These are phyloP conservation scores for Leptopilina clavipes DNA, from an alignment of 1,140 invertebrate genomes.

Conservation along the genomic window DNA sequence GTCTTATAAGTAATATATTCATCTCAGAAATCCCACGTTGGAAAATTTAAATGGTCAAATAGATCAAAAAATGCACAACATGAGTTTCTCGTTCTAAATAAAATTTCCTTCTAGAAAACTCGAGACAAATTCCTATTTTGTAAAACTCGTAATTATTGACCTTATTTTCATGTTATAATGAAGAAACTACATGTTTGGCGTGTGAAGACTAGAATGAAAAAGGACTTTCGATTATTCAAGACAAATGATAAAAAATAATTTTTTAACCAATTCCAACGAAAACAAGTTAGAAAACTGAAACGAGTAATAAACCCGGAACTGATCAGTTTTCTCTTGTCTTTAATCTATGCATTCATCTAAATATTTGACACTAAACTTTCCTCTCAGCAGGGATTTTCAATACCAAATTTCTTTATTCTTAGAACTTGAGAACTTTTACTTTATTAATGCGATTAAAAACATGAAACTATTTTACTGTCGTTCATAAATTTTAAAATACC, in stretches of 20 bases:
- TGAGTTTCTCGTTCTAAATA: background rate
- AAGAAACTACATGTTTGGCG: background rate
- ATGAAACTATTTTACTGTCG: no score
- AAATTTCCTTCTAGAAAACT: background rate
- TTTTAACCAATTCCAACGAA: background rate
- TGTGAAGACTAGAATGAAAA: background rate
- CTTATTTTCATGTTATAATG: background rate
- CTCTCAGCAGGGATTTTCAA: conserved; percentile 23
- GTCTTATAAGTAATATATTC: conserved; percentile 26
- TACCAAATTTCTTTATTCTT: background rate
- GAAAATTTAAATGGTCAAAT: conserved; percentile 28
- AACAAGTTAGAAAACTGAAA: background rate
- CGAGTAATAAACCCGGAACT: conserved; percentile 10
- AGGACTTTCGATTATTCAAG: background rate
- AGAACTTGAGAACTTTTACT: background rate
- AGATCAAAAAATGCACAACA: background rate
- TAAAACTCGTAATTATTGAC: conserved; percentile 5
- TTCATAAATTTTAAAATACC: no score
- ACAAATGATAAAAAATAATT: background rate
- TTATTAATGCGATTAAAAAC: background rate
- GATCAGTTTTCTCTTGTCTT: conserved; percentile 23
- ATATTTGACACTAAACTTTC: conserved; percentile 2
- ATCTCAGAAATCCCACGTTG: conserved; percentile 24
- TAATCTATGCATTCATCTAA: conserved; percentile 26
- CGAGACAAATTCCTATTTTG: background rate